Evolutionary conservation across 2,888 invertebrate genomes (phyloP).

Genomic region (Megaustenia siamemsis): DNA sequence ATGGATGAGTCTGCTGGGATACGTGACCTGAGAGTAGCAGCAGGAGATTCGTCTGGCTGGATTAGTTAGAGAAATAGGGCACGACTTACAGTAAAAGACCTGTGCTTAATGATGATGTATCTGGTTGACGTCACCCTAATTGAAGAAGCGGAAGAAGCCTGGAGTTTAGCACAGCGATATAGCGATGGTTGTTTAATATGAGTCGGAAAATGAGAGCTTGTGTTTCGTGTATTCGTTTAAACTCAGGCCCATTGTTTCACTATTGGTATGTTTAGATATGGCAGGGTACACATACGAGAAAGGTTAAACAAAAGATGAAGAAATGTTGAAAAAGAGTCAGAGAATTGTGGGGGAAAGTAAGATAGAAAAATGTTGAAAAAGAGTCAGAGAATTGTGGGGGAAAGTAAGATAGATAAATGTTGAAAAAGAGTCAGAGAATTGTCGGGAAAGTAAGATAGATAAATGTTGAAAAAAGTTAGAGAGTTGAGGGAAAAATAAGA

Average conservation of each 20-base stretch:
- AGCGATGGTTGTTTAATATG: neutral
- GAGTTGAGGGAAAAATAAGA: neutral
- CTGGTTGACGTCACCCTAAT: neutral
- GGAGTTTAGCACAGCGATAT: slow-evolving; percentile 11
- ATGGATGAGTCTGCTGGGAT: no score
- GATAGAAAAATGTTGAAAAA: no score
- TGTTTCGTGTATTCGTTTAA: no score
- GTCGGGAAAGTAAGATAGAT: neutral
- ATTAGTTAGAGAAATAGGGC: neutral
- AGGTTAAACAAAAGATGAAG: no score
- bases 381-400: no score
- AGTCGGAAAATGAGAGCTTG: neutral
- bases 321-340: no score
- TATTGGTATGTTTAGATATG: no score
- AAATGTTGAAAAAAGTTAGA: neutral
- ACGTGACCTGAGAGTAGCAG: neutral
- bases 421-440: no score
- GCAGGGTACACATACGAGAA: no score
- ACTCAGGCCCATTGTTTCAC: no score
- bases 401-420: no score
- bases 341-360: no score
- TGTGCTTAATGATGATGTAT: slow-evolving; percentile 24
- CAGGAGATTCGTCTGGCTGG: neutral
- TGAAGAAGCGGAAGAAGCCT: neutral
- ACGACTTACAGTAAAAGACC: neutral